Evolutionary conservation across 2,113 vertebrate species (phyloP).

Genomic region (Ailurus styani): DNA sequence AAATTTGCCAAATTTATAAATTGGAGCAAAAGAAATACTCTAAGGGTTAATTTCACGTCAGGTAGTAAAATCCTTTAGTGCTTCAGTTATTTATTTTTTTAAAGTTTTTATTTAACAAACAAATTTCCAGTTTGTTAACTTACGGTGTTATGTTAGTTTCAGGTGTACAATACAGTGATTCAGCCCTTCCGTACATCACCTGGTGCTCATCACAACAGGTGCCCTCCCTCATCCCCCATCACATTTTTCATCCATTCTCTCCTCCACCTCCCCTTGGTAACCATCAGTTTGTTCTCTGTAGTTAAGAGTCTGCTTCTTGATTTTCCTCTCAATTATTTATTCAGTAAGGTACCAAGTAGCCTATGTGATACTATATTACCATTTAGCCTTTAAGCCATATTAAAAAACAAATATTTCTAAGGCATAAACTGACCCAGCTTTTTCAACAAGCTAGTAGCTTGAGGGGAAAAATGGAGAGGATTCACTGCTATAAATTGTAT

Average conservation of each 20-base stretch:
- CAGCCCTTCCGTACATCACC: background rate
- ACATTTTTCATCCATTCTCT: background rate
- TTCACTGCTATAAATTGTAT: background rate
- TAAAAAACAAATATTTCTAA: background rate
- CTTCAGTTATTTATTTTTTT: background rate
- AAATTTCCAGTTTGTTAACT: background rate
- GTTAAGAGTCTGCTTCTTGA: background rate
- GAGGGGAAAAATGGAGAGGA: background rate
- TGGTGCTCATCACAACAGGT: background rate
- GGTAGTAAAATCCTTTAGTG: background rate
- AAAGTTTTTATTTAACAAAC: background rate
- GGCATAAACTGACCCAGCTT: background rate
- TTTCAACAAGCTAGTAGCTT: background rate
- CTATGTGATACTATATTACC: background rate
- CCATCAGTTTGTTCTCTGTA: background rate
- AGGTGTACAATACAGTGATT: background rate
- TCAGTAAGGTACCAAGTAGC: background rate
- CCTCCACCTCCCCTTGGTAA: background rate
- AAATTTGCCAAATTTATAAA: constrained; percentile 4
- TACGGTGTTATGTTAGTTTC: background rate
- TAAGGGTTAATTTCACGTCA: background rate
- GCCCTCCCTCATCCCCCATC: background rate
- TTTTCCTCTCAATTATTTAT: background rate
- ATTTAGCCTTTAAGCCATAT: background rate
- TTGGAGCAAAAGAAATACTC: constrained; percentile 13